Percentiles rank a stretch among this genome's conserved stretches.
These are phyloP conservation scores for Notechis scutatus DNA, from an alignment of 2,113 vertebrate species.

Conservation along the genomic window DNA sequence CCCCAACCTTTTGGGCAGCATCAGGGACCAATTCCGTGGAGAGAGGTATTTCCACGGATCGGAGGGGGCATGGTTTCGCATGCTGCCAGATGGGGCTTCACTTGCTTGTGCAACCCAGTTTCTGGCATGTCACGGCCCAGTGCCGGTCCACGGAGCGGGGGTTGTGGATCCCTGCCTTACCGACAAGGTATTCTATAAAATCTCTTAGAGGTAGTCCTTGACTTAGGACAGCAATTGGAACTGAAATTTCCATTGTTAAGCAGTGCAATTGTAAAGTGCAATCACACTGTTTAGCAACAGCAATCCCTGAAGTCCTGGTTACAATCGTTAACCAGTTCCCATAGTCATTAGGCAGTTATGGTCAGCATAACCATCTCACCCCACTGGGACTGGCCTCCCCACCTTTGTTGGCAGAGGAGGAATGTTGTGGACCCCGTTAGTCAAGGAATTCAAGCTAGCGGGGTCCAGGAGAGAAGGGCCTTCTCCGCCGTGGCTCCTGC, in stretches of 20 bases:
- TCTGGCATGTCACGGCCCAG: background rate
- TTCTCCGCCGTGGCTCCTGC: background rate
- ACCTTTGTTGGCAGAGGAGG: background rate
- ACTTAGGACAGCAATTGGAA: background rate
- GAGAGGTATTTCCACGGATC: background rate
- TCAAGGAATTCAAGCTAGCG: background rate
- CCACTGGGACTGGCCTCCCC: background rate
- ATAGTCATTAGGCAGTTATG: background rate
- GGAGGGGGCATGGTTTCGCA: background rate
- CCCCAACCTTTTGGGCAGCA: background rate
- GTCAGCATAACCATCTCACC: background rate
- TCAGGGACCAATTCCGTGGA: background rate
- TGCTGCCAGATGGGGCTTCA: background rate
- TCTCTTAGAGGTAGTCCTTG: background rate
- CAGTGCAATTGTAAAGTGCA: background rate
- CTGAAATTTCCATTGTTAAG: background rate
- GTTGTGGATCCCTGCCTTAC: background rate
- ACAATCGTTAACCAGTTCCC: background rate
- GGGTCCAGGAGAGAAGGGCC: background rate
- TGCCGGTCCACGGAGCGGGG: background rate
- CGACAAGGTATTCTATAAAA: background rate
- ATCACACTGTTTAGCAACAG: background rate
- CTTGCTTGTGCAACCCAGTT: background rate
- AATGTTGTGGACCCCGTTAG: background rate
- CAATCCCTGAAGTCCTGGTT: background rate